Conservation (phyloP, 2,797 vertebrate species). For the Phrynocephalus guinanensis region DNA sequence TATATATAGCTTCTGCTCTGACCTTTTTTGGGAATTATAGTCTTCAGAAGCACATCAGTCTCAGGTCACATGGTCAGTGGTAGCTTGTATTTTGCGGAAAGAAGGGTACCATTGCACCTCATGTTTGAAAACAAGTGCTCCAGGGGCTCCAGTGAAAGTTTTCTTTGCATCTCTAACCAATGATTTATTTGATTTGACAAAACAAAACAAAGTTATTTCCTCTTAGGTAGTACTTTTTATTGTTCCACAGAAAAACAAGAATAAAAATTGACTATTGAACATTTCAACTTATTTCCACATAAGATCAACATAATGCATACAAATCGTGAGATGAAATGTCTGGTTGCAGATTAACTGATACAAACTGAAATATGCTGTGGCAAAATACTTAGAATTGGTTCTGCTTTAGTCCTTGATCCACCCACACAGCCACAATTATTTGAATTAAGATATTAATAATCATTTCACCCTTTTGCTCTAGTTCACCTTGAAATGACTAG, state of each 20-base stretch:
- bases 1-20: too few species aligned
- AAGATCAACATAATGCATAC: not conserved
- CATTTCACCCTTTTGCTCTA: fast-evolving
- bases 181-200: not conserved
- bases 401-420: not conserved
- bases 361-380: not conserved
- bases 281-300: not conserved
- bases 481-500: not conserved
- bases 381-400: not conserved
- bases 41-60: too few species aligned
- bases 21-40: too few species aligned
- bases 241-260: not conserved
- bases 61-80: not conserved
- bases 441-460: conserved; percentile 11
- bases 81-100: not conserved
- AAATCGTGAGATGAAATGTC: not conserved
- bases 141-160: not conserved
- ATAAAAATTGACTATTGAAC: conserved; percentile 12
- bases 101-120: too few species aligned
- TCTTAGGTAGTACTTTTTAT: not conserved
- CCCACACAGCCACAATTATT: conserved; percentile 23
- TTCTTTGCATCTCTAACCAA: not conserved
- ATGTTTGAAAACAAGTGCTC: not conserved
- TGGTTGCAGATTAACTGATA: conserved; percentile 15
- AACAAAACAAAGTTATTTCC: not conserved